Conservation (phyloP, 2,113 vertebrate genomes). For the Porphyrio hochstetteri region DNA sequence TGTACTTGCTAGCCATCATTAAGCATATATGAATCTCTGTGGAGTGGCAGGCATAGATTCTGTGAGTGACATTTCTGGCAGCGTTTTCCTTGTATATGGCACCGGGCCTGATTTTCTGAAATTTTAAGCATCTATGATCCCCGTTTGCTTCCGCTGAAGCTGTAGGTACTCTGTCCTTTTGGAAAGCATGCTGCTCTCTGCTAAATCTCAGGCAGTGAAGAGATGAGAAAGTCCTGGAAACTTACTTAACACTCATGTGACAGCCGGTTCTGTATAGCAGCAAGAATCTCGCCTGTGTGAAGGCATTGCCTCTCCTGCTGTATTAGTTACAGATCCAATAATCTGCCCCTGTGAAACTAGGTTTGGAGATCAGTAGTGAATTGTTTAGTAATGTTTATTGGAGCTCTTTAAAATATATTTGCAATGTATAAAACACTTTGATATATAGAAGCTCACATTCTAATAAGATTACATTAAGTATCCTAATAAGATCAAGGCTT, state of each 20-base stretch:
- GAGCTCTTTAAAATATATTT: slow-evolving; percentile 62
- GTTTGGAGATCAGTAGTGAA: slow-evolving; percentile 38
- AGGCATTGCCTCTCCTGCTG: not conserved
- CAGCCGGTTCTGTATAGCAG: not conserved
- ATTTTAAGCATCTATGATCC: slow-evolving; percentile 43
- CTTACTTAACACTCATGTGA: not conserved
- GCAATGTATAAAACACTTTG: slow-evolving; percentile 61
- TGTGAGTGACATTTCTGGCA: slow-evolving; percentile 65
- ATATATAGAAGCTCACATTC: slow-evolving; percentile 61
- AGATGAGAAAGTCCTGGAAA: slow-evolving; percentile 44
- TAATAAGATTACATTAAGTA: slow-evolving; percentile 71
- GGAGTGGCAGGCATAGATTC: slow-evolving; percentile 45
- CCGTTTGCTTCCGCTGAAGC: slow-evolving; percentile 32
- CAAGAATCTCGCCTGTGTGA: not conserved
- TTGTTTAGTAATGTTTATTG: slow-evolving; percentile 55
- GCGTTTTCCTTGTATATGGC: slow-evolving; percentile 9
- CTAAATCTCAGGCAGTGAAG: slow-evolving; percentile 36
- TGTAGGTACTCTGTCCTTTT: slow-evolving; percentile 43
- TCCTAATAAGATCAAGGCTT: slow-evolving; percentile 69
- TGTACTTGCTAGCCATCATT: slow-evolving; percentile 60
- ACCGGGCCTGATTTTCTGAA: slow-evolving; percentile 56
- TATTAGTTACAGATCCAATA: slow-evolving; percentile 11
- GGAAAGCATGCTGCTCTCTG: slow-evolving; percentile 9
- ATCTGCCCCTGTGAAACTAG: slow-evolving; percentile 31
- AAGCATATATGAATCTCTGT: slow-evolving; percentile 50